Conservation (phyloP, 2,113 vertebrate species). For the Hoplias malabaricus region DNA sequence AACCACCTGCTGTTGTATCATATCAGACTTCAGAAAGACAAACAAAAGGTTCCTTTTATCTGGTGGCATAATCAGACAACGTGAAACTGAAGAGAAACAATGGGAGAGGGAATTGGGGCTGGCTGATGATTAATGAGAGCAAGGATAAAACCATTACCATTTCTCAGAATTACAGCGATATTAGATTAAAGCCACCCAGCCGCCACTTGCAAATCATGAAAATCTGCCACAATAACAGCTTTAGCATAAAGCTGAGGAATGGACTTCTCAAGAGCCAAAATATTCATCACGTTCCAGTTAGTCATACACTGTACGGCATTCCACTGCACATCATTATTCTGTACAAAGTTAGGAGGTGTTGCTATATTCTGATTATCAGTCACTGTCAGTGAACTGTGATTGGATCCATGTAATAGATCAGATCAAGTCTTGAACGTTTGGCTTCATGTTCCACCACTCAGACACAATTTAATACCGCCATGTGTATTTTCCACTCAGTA, state of each 20-base stretch:
- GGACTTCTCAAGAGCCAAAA: not conserved
- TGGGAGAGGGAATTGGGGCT: not conserved
- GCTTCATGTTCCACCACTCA: too few species aligned
- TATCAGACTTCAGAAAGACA: not conserved
- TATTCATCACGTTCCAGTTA: not conserved
- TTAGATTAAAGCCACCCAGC: not conserved
- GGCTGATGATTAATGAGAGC: conserved; percentile 3
- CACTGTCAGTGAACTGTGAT: not conserved
- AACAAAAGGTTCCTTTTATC: not conserved
- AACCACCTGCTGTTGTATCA: not conserved
- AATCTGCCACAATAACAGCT: not conserved
- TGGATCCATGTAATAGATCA: not conserved
- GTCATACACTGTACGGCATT: not conserved
- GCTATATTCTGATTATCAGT: not conserved
- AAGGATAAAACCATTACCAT: not conserved
- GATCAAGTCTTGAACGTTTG: too few species aligned
- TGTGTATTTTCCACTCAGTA: too few species aligned
- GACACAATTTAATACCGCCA: too few species aligned
- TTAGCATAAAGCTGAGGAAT: not conserved
- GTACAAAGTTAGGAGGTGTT: not conserved
- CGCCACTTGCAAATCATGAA: conserved; percentile 3
- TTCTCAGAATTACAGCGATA: not conserved
- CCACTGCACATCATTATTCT: not conserved
- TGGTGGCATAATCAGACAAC: not conserved
- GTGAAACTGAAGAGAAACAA: not conserved